Conservation (phyloP, 2,113 vertebrate genomes). For the Sitta europaea region DNA sequence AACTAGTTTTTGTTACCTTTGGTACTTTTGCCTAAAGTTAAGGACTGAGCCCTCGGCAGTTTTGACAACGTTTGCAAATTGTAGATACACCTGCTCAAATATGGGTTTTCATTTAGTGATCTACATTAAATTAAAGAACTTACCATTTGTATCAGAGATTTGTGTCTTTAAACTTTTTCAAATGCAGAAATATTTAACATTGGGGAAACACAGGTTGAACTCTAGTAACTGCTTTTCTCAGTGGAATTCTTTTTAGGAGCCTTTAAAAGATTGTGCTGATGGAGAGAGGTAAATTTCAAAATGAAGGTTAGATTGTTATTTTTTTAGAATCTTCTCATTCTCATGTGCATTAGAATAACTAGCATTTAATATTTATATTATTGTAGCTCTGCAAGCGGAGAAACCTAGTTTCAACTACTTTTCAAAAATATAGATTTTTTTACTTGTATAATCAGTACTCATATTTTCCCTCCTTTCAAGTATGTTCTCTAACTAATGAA, state of each 20-base stretch:
- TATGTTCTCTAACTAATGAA: not conserved
- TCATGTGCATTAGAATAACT: not conserved
- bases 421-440: not conserved
- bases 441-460: not conserved
- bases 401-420: not conserved
- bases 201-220: not conserved
- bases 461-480: not conserved
- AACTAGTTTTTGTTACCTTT: not conserved
- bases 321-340: not conserved
- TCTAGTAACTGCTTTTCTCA: not conserved
- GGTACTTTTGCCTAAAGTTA: not conserved
- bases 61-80: not conserved
- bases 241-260: not conserved
- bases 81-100: not conserved
- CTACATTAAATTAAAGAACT: not conserved
- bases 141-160: not conserved
- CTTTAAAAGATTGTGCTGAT: not conserved
- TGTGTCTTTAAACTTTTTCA: not conserved
- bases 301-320: not conserved
- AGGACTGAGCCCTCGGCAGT: not conserved
- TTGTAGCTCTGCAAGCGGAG: not conserved
- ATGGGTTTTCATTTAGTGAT: not conserved
- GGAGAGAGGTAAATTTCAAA: not conserved
- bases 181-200: not conserved
- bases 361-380: not conserved